Conservation (phyloP, 2,797 vertebrate genomes). For the Lacerta bilineata region DNA sequence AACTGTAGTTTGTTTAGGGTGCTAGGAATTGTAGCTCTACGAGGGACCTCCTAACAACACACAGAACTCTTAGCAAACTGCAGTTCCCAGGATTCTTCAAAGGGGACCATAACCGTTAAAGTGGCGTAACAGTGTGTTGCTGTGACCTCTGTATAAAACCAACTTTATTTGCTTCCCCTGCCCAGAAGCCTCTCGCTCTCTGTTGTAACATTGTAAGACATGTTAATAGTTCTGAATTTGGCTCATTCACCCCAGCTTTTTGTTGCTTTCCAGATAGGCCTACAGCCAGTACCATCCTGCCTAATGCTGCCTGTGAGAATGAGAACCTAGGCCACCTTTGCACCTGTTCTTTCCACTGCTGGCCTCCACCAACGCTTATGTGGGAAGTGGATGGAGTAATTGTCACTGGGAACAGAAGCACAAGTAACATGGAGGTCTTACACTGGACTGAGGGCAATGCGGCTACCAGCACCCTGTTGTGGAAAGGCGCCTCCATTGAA, state of each 20-base stretch:
- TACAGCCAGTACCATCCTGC: accelerated
- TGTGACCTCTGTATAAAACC: not conserved
- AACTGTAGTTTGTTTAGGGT: too few species aligned
- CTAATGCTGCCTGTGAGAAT: not conserved
- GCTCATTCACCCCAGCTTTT: not conserved
- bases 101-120: too few species aligned
- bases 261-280: not conserved
- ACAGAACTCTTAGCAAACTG: too few species aligned
- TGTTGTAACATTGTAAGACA: not conserved
- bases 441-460: not conserved
- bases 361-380: conserved; percentile 11
- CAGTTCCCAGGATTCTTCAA: too few species aligned
- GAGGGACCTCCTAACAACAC: too few species aligned
- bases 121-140: too few species aligned
- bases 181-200: not conserved
- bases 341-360: conserved; percentile 8
- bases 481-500: too few species aligned
- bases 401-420: not conserved
- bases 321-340: accelerated
- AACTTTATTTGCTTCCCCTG: too few species aligned
- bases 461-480: not conserved
- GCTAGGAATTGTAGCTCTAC: too few species aligned
- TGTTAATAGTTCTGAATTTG: not conserved
- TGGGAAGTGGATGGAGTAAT: not conserved
- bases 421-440: not conserved